These are phyloP conservation scores for Zaprionus kolodkinae DNA, from an alignment of 1,140 invertebrate species.

Conservation along the genomic window DNA sequence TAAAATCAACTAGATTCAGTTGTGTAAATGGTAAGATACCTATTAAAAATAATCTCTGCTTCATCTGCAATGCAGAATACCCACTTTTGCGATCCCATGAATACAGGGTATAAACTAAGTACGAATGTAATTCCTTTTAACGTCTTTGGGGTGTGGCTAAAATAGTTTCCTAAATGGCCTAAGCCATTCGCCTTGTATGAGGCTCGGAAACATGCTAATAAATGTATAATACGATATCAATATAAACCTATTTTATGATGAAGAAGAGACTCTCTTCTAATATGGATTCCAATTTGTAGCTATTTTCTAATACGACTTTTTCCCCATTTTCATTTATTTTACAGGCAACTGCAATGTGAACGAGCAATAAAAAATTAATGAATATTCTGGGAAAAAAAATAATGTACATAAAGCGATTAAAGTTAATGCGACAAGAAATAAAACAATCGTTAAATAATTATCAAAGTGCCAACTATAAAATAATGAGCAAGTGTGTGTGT, in stretches of 20 bases:
- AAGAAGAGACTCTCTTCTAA: not conserved
- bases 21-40: too few relatives aligned
- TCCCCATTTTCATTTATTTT: not conserved
- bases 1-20: too few relatives aligned
- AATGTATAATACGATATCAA: not conserved
- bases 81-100: not conserved
- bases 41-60: too few relatives aligned
- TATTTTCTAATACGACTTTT: not conserved
- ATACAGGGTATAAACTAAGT: not conserved
- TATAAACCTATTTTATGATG: not conserved
- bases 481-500: not conserved
- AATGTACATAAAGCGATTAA: not conserved
- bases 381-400: not conserved
- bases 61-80: not conserved
- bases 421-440: not conserved
- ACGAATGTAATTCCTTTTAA: not conserved
- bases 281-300: not conserved
- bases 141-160: not conserved
- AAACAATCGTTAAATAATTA: slow-evolving; percentile 13
- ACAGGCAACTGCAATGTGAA: not conserved
- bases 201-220: not conserved
- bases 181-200: not conserved
- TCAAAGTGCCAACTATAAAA: slow-evolving; percentile 30
- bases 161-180: not conserved
- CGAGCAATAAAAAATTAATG: not conserved